These are phyloP conservation scores for Sinohyriopsis cumingii DNA, from an alignment of 2,888 invertebrate genomes.

Conservation along the genomic window DNA sequence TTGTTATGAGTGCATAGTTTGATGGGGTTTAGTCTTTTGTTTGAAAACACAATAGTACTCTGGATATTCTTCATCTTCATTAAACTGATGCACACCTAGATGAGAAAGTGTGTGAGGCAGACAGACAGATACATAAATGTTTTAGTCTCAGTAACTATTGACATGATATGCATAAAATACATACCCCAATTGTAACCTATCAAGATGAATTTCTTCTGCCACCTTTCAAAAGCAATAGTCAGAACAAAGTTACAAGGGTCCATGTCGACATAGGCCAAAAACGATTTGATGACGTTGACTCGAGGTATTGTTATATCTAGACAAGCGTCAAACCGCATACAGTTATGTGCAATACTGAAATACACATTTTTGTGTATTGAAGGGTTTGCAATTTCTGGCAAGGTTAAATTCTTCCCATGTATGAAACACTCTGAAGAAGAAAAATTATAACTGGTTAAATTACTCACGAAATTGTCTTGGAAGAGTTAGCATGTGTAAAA, in stretches of 20 bases:
- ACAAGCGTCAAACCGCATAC: constrained; percentile 50
- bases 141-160: not conserved
- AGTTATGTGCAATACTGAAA: constrained; percentile 38
- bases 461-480: too few species aligned
- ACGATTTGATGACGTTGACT: constrained; percentile 22
- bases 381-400: constrained; percentile 25
- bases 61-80: too few species aligned
- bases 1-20: too few species aligned
- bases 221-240: constrained; percentile 30
- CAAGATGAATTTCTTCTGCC: constrained; percentile 21
- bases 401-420: constrained; percentile 13
- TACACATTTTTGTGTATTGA: constrained; percentile 30
- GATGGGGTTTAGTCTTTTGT: too few species aligned
- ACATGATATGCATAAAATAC: constrained; percentile 1
- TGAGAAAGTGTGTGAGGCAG: not conserved
- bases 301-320: constrained; percentile 34
- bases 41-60: too few species aligned
- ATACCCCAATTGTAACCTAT: constrained; percentile 46
- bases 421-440: constrained; percentile 22
- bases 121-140: too few species aligned
- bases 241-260: constrained; percentile 43
- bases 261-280: constrained; percentile 38
- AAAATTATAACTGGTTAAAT: not conserved
- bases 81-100: not conserved
- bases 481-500: too few species aligned